phyloP scores from a whole-genome alignment of 2,113 vertebrate species.

The Myrmophylax atrothorax region DNA sequence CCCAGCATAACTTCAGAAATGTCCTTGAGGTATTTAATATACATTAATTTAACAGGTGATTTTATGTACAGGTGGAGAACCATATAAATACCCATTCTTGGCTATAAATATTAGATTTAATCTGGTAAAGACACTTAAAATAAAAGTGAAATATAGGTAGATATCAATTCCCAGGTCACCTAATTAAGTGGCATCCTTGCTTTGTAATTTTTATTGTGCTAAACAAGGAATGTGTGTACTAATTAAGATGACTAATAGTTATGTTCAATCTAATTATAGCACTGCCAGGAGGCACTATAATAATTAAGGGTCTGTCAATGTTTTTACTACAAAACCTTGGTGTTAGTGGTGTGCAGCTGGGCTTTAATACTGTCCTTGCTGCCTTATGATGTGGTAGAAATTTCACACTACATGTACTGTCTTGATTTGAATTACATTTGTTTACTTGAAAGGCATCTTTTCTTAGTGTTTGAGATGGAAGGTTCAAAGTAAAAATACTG shows the following conservation, averaged over 20 bases:
- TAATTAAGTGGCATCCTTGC: conserved; percentile 67
- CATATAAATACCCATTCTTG: conserved; percentile 36
- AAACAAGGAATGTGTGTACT: conserved; percentile 53
- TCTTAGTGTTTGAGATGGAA: not conserved
- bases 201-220: conserved; percentile 67
- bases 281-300: conserved; percentile 38
- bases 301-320: conserved; percentile 46
- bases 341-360: not conserved
- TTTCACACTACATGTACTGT: not conserved
- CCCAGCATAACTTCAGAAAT: conserved; percentile 33
- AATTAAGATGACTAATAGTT: conserved; percentile 65
- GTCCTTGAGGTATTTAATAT: conserved; percentile 61
- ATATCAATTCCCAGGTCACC: conserved; percentile 64
- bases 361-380: not conserved
- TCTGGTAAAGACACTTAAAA: conserved; percentile 44
- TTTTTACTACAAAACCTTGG: conserved; percentile 42
- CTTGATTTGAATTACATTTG: conserved; percentile 14
- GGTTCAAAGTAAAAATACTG: conserved; percentile 12
- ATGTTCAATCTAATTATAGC: conserved; percentile 55
- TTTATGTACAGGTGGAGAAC: conserved; percentile 43
- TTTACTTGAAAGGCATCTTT: conserved; percentile 23
- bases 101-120: conserved; percentile 63
- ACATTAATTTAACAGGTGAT: conserved; percentile 53
- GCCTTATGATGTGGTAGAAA: not conserved
- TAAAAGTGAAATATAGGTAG: conserved; percentile 57